Evolutionary conservation across 2,888 invertebrate genomes (phyloP).

Genomic region (Bibio marci): DNA sequence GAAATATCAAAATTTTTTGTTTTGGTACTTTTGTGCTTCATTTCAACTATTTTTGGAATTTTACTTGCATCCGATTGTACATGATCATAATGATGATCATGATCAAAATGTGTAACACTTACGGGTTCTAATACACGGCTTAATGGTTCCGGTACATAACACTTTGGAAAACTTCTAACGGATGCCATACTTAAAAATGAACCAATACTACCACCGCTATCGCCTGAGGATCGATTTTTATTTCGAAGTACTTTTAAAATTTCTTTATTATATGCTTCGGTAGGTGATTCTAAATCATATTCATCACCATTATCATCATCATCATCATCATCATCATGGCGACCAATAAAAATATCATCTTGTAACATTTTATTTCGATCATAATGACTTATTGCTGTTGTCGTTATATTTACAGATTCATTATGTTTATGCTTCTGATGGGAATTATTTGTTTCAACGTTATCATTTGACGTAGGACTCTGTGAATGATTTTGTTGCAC

Average conservation of each 20-base stretch:
- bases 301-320: not conserved
- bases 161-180: conserved; percentile 67
- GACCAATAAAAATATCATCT: not conserved
- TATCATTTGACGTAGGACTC: conserved; percentile 13
- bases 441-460: not conserved
- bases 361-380: conserved; percentile 7
- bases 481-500: conserved; percentile 19
- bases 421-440: conserved; percentile 15
- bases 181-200: conserved; percentile 78
- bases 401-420: conserved; percentile 7
- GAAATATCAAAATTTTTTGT: conserved; percentile 10
- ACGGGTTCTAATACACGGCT: conserved; percentile 64
- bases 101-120: conserved; percentile 52
- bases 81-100: conserved; percentile 21
- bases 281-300: conserved; percentile 17
- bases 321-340: conserved; percentile 1
- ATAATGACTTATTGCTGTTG: conserved; percentile 3
- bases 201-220: conserved; percentile 35
- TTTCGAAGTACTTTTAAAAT: conserved; percentile 2
- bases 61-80: conserved; percentile 9
- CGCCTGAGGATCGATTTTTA: not conserved
- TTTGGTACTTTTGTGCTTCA: not conserved
- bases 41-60: conserved; percentile 12
- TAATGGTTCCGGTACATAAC: conserved; percentile 58
- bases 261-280: conserved; percentile 21